These are phyloP conservation scores for Halocaridina rubra DNA, from an alignment of 2,888 invertebrate genomes.

Conservation along the genomic window DNA sequence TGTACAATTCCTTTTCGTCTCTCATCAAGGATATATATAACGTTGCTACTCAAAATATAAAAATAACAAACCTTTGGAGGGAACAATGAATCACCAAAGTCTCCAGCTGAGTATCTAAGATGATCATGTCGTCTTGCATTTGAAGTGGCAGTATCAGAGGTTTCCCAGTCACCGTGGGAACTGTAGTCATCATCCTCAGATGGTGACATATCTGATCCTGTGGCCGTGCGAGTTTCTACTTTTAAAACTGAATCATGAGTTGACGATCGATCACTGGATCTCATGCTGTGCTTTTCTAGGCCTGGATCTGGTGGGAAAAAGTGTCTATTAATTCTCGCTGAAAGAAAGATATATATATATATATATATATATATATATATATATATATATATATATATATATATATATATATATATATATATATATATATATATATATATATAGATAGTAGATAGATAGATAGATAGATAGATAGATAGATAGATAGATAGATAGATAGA, in stretches of 20 bases:
- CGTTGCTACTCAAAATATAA: neutral
- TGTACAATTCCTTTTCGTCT: neutral
- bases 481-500: neutral
- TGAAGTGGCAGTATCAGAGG: neutral
- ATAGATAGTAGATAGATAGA: too few relatives aligned
- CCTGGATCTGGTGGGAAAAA: conserved; percentile 69
- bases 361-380: too few relatives aligned
- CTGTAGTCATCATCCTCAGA: conserved; percentile 67
- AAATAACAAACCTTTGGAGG: conserved; percentile 31
- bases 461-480: neutral
- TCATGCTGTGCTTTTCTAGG: conserved; percentile 71
- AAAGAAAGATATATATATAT: too few relatives aligned
- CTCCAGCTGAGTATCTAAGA: conserved; percentile 33
- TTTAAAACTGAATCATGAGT: conserved; percentile 89
- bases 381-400: too few relatives aligned
- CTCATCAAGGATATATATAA: neutral
- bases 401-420: too few relatives aligned
- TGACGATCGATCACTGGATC: conserved; percentile 83
- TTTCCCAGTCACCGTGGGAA: conserved; percentile 63
- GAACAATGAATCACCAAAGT: conserved; percentile 35
- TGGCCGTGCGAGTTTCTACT: conserved; percentile 85
- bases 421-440: neutral
- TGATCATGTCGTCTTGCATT: conserved; percentile 1
- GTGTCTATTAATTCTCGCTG: too few relatives aligned
- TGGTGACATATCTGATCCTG: conserved; percentile 73